Percentiles rank a stretch among this genome's conserved stretches.
These are phyloP conservation scores for Semibalanus balanoides DNA, from an alignment of 1,140 invertebrate species.

Conservation along the genomic window DNA sequence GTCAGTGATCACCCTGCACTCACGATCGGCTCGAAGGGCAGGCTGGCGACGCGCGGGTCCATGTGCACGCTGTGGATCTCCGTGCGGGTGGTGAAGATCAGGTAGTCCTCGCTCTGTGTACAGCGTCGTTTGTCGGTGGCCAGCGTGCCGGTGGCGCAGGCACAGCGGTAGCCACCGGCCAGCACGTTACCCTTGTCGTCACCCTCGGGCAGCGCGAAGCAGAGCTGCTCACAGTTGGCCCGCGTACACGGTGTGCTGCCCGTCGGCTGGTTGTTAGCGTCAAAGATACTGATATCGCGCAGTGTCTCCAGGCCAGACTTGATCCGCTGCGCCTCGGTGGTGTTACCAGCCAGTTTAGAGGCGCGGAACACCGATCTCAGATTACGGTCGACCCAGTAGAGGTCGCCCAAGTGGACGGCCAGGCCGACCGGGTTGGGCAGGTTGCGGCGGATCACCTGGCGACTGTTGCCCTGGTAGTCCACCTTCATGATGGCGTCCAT, in stretches of 20 bases:
- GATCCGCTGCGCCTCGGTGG: constrained; percentile 46
- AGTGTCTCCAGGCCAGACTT: constrained; percentile 69
- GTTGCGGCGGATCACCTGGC: constrained; percentile 61
- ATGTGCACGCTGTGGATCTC: constrained; percentile 76
- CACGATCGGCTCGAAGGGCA: constrained; percentile 66
- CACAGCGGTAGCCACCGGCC: constrained; percentile 53
- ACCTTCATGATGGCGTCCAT: constrained; percentile 78
- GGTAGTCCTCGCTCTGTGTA: constrained; percentile 63
- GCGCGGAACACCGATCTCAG: constrained; percentile 69
- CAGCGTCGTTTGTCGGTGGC: constrained; percentile 49
- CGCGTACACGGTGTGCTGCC: neutral
- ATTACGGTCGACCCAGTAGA: constrained; percentile 95
- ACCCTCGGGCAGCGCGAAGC: constrained; percentile 68
- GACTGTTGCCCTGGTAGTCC: constrained; percentile 32
- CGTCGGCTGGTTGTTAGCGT: constrained; percentile 65
- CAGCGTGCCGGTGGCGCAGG: constrained; percentile 73
- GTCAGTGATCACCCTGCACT: no score
- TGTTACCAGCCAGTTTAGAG: constrained; percentile 58
- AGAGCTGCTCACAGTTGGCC: constrained; percentile 48
- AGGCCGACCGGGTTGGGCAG: constrained; percentile 91
- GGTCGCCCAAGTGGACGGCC: constrained; percentile 55
- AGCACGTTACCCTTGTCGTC: constrained; percentile 29
- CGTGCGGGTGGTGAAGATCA: constrained; percentile 80
- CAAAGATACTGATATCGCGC: constrained; percentile 78
- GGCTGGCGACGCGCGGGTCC: constrained; percentile 57